Conservation (phyloP, 2,113 vertebrate genomes). For the Chiloscyllium plagiosum region DNA sequence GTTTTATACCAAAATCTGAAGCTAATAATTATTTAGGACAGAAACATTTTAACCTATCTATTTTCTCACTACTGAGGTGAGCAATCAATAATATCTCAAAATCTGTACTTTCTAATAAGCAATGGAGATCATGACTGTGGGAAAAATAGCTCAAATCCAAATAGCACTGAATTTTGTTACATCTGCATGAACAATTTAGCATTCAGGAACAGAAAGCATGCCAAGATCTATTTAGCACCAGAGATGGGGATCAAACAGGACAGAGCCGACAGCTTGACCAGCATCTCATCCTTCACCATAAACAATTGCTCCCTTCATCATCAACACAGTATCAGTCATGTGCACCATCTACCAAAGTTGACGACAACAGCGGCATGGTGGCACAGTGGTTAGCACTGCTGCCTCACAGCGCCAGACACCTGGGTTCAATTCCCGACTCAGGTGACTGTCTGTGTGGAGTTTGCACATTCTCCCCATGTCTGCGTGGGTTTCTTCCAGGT, state of each 20-base stretch:
- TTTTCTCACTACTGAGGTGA: background rate
- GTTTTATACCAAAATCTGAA: background rate
- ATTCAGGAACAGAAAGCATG: background rate
- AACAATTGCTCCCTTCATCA: no score
- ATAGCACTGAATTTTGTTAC: background rate
- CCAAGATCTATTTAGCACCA: background rate
- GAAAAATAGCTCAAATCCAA: background rate
- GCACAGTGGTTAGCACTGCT: no score
- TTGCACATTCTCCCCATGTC: no score
- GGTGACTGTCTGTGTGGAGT: no score
- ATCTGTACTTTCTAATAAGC: background rate
- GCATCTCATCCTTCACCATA: no score
- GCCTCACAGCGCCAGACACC: no score
- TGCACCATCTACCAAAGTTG: background rate
- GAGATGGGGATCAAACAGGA: background rate
- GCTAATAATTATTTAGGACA: background rate
- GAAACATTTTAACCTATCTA: background rate
- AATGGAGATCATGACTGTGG: background rate
- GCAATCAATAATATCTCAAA: background rate
- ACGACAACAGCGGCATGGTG: background rate
- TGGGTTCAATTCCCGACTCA: no score
- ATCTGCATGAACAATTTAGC: background rate
- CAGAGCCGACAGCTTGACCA: no score
- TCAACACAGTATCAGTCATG: background rate
- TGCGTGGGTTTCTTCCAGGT: no score